Evolutionary conservation across 2,888 invertebrate genomes (phyloP).

Genomic region (Baronia brevicornis): DNA sequence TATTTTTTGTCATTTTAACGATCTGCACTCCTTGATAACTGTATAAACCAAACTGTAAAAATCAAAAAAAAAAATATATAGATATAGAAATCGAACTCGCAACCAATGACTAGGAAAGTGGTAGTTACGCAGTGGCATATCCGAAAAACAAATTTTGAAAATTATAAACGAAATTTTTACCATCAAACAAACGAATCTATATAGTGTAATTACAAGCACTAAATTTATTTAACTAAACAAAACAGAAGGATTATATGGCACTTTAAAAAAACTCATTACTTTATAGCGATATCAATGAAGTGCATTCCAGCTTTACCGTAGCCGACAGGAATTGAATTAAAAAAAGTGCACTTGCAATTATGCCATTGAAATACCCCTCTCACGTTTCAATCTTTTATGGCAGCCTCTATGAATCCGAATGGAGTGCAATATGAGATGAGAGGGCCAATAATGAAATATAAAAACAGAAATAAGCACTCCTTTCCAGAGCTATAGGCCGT

Average conservation of each 20-base stretch:
- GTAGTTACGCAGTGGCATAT: too few species aligned
- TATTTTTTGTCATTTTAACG: too few species aligned
- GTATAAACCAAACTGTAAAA: too few species aligned
- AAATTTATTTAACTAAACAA: slow-evolving; percentile 7
- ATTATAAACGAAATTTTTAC: too few species aligned
- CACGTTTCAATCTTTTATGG: slow-evolving; percentile 73
- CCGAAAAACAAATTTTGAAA: too few species aligned
- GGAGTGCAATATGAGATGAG: slow-evolving; percentile 71
- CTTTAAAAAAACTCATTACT: slow-evolving; percentile 50
- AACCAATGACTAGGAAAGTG: too few species aligned
- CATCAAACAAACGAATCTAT: too few species aligned
- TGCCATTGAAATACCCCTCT: slow-evolving; percentile 70
- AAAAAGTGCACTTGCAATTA: slow-evolving; percentile 72
- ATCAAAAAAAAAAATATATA: too few species aligned
- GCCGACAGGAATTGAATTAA: slow-evolving; percentile 71
- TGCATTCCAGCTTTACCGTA: slow-evolving; percentile 65
- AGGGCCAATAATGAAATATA: slow-evolving; percentile 74
- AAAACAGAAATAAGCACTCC: slow-evolving; percentile 70
- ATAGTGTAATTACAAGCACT: background rate
- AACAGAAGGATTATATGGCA: slow-evolving; percentile 21
- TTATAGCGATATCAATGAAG: slow-evolving; percentile 67
- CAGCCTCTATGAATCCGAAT: slow-evolving; percentile 65
- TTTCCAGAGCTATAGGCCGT: slow-evolving; percentile 51
- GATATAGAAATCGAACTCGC: too few species aligned
- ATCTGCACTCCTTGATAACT: too few species aligned